phyloP scores from a whole-genome alignment of 1,140 invertebrate genomes.

The Drosophila teissieri region DNA sequence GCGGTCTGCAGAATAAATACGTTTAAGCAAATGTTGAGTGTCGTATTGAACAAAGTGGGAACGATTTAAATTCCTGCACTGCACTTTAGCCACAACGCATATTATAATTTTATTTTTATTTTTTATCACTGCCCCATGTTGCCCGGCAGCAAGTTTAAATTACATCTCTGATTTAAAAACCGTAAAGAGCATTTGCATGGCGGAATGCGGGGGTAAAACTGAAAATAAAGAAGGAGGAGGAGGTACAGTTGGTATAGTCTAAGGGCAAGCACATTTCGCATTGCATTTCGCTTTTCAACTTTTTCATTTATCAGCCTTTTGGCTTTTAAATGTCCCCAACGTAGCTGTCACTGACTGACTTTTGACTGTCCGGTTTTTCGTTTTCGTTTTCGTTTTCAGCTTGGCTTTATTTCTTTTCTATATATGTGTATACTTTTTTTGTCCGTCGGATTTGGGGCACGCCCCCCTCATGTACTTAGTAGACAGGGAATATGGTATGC shows the following conservation, averaged over 20 bases:
- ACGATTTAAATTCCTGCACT: constrained; percentile 15
- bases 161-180: constrained; percentile 69
- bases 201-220: background rate
- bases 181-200: constrained; percentile 51
- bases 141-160: constrained; percentile 64
- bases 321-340: constrained; percentile 63
- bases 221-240: background rate
- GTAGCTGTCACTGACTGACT: constrained; percentile 62
- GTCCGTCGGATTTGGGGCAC: constrained; percentile 60
- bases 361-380: constrained; percentile 55
- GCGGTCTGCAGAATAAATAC: background rate
- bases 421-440: constrained; percentile 33
- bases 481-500: background rate
- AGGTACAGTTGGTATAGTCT: constrained; percentile 15
- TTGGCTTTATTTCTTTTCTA: constrained; percentile 49
- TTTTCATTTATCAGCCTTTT: constrained; percentile 76
- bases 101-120: constrained; percentile 40
- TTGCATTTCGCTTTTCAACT: constrained; percentile 68
- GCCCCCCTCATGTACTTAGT: constrained; percentile 41
- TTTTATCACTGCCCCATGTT: constrained; percentile 55
- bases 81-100: constrained; percentile 22
- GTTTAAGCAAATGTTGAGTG: constrained; percentile 12
- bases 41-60: background rate
- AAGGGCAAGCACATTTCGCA: constrained; percentile 55
- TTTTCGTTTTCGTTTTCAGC: constrained; percentile 55